Evolutionary conservation across 1,140 invertebrate species (phyloP).

Genomic region (Ips nitidus): DNA sequence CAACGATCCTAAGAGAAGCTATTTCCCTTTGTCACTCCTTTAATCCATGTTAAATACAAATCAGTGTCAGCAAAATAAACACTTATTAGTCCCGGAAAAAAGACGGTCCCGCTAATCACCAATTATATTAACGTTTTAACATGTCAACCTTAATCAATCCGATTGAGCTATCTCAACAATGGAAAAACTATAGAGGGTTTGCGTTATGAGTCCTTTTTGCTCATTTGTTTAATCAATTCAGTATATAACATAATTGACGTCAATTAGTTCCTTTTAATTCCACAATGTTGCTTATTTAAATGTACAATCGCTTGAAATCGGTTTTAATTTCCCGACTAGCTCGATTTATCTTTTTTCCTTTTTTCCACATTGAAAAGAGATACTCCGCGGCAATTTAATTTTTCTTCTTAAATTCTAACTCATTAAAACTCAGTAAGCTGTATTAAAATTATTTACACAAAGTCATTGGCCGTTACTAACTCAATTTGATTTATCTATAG

Average conservation of each 20-base stretch:
- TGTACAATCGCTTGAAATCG: conserved; percentile 9
- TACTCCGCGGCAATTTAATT: background rate
- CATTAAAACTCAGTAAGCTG: too few species aligned
- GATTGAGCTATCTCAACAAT: conserved; percentile 2
- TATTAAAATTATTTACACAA: too few species aligned
- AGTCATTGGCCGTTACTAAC: too few species aligned
- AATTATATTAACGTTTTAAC: conserved; percentile 4
- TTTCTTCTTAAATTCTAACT: background rate
- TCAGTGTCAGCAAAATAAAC: conserved; percentile 4
- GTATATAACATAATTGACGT: background rate
- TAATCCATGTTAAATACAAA: conserved; percentile 8
- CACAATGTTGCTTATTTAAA: conserved; percentile 13
- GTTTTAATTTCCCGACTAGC: conserved; percentile 7
- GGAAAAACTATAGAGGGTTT: background rate
- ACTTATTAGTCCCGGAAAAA: background rate
- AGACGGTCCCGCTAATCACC: background rate
- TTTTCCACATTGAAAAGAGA: background rate
- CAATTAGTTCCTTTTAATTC: background rate
- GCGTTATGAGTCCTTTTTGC: background rate
- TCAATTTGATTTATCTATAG: too few species aligned
- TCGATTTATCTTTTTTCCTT: conserved; percentile 11
- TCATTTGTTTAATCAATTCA: too few species aligned
- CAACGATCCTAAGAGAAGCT: conserved; percentile 1
- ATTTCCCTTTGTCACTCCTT: conserved; percentile 11
- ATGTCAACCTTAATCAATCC: background rate